phyloP scores from a whole-genome alignment of 1,140 invertebrate species.

The Drosophila dunni region DNA sequence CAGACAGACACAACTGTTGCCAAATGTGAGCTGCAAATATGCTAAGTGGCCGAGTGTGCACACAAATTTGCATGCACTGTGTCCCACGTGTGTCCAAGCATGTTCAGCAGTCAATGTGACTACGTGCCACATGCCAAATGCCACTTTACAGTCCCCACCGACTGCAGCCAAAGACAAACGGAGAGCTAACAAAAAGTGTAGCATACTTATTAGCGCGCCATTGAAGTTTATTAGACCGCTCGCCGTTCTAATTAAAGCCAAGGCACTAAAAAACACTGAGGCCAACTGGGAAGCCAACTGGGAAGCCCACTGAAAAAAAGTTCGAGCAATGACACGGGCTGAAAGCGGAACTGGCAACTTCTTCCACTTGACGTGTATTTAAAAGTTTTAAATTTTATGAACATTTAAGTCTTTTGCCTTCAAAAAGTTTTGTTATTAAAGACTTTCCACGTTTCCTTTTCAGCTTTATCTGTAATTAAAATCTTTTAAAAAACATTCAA shows the following conservation, averaged over 20 bases:
- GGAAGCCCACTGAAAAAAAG: neutral
- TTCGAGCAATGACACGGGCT: conserved; percentile 23
- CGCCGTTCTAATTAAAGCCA: conserved; percentile 40
- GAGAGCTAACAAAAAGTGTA: conserved; percentile 31
- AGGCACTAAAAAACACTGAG: neutral
- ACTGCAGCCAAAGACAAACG: neutral
- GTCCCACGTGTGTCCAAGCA: conserved; percentile 13
- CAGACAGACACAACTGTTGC: conserved; percentile 12
- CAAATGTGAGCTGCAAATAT: conserved; percentile 33
- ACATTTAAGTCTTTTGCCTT: no score
- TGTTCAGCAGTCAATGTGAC: conserved; percentile 12
- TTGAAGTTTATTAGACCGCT: conserved; percentile 33
- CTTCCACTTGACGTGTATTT: neutral
- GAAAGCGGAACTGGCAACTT: neutral
- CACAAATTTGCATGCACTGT: conserved; percentile 49
- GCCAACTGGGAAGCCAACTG: no score
- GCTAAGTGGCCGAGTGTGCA: conserved; percentile 48
- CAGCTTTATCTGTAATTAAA: no score
- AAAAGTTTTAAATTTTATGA: neutral
- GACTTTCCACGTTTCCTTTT: no score
- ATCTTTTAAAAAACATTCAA: no score
- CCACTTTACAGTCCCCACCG: conserved; percentile 14
- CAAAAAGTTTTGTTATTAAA: no score
- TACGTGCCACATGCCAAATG: conserved; percentile 9
- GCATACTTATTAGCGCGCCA: conserved; percentile 48